Percentiles rank a stretch among this genome's conserved stretches.
Evolutionary conservation across 1,140 invertebrate genomes (phyloP).

Genomic region (Polypedilum pembai): DNA sequence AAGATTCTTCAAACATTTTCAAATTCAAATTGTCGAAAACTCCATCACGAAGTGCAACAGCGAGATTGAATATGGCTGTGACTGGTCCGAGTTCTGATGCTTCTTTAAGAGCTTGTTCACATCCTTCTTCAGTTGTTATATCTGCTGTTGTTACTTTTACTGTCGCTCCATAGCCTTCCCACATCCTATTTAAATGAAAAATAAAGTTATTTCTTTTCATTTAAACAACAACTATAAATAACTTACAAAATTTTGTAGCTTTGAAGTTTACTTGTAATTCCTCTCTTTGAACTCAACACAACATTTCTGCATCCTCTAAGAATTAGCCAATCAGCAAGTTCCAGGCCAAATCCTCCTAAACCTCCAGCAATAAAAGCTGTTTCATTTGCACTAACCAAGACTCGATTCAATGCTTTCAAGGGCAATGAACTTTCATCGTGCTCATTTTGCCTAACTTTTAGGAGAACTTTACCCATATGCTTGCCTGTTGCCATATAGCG

Average conservation of each 20-base stretch:
- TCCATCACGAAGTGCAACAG: constrained; percentile 50
- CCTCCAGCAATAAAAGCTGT: constrained; percentile 61
- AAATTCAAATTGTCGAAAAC: constrained; percentile 46
- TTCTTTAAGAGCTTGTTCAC: constrained; percentile 49
- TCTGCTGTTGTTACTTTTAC: constrained; percentile 30
- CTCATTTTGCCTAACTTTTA: constrained; percentile 58
- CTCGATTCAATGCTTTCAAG: constrained; percentile 40
- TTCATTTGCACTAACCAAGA: constrained; percentile 44
- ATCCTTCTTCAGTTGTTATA: constrained; percentile 36
- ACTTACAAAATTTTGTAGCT: constrained; percentile 50
- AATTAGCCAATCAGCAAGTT: constrained; percentile 79
- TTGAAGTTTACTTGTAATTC: constrained; percentile 75
- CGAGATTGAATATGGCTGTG: constrained; percentile 69
- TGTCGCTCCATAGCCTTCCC: constrained; percentile 46
- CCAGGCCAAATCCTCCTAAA: constrained; percentile 83
- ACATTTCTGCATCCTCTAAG: constrained; percentile 69
- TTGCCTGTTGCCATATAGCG: constrained; percentile 62
- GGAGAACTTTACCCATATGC: constrained; percentile 63
- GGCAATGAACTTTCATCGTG: constrained; percentile 34
- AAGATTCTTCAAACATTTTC: constrained; percentile 43
- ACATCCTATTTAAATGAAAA: constrained; percentile 42
- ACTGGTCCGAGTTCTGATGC: constrained; percentile 52
- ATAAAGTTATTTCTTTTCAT: constrained; percentile 23
- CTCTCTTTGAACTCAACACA: constrained; percentile 70
- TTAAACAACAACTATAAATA: constrained; percentile 45